Evolutionary conservation across 2,113 vertebrate genomes (phyloP), one percentile per base, ranked within the genome.

Genomic region (Nyctibius bracteatus): DNA sequence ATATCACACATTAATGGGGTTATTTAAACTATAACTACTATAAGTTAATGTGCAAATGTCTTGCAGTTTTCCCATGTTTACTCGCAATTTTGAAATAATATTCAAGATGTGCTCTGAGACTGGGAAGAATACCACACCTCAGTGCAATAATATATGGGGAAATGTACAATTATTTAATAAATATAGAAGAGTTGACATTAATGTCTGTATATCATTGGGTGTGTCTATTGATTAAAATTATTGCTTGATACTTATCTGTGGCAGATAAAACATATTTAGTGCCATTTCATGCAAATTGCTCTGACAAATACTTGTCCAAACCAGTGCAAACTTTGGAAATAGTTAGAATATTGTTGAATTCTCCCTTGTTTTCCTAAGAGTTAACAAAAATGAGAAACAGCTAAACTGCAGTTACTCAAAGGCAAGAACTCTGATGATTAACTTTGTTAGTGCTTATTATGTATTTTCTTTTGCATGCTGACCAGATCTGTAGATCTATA

Each of bases 151-250:
- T 95, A 14, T 88, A 81, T 91, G 52, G 88, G 84, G 68, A 93
- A 96, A 91, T 59, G 80, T 88, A 58, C 17, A 78, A 52, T 51
- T 79, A 81, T 93, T 96, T 83, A 95, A 97, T 97, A 98, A 97
- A 98, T 97, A 96, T 4, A 43, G 33, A 87, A 68, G 85, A 97
- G 72, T 63, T 88, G 61, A 77, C 86, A 77, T 73, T 93, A 85
- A 94, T 79, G 84, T 66, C 52, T 91, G 81, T 65, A 55, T 87
- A 43, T 28, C 61, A 88, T 16, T 94, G 86, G 55, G 39, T 67
- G n/a, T 82, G 23, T 89, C 70, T 86, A 90, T 86, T 97, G 83
- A 94, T 97, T 96, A 96, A 97, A 98, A 96, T 86, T 90, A 95
- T 86, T 88, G 28, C 46, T 96, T 86, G 51, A 86, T 95, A 74